Evolutionary conservation across 2,797 vertebrate species (phyloP), one percentile per base, ranked within the genome.

Genomic region (Momotus momota): DNA sequence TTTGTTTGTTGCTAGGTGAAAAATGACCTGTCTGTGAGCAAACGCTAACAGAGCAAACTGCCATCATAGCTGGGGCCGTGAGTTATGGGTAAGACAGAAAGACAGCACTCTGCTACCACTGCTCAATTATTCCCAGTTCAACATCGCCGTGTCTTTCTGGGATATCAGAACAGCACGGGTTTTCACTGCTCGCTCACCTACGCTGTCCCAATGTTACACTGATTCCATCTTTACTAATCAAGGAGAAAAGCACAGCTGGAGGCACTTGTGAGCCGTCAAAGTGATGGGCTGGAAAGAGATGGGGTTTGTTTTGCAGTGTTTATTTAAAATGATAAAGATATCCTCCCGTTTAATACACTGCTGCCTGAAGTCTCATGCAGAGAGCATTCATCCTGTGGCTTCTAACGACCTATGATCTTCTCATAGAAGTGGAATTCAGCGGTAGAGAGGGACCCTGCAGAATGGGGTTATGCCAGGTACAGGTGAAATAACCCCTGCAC

Each of bases 51-150:
- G 26, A 86, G 38, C 67, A 94, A 90, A 65, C 9, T 67, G 49
- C 49, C 25, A 4, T 12, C 43, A 13, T 3, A 65, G 49, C 49
- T 2, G 1, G 21, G 64, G 29, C 13, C 0, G 0, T 26, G 35
- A 12, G 43, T 21, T 31, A 45, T 3, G 21, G 31, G 20, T 25
- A 19, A 62, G n/a, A 51, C 45, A 78, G 41, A 81, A 71, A 65
- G 51, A 23, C 51, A 92, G 31, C 38, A 9, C 40, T 29, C 25
- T 25, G 45, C 31, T 77, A 48, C 54, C 22, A 14, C 10, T 2
- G 1, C 49, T 41, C 45, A 71, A 10, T 51, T 20, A 33, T 10
- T 57, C 38, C 81, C 73, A 57, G 5, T 7, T 18, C 45, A 60
- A 3, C 22, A 25, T 33, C 25, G 31, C 33, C 78, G 52, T 65